Percentiles rank a stretch among this genome's conserved stretches.
Conservation (phyloP, 2,888 invertebrate species). For the Nemoura dubitans region DNA sequence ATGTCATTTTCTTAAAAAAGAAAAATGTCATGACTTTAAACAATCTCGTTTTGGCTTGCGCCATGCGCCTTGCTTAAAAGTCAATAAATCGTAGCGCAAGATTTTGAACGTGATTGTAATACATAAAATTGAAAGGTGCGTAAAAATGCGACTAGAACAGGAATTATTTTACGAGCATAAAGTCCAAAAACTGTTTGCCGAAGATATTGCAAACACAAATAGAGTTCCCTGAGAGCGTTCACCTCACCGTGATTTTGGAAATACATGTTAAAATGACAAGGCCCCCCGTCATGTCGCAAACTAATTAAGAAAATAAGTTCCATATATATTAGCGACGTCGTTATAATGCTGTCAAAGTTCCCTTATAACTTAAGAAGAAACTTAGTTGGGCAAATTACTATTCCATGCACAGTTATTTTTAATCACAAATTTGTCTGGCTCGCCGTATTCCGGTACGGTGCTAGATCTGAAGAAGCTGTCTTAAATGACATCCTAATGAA, state of each 20-base stretch:
- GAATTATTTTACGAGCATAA: too few relatives aligned
- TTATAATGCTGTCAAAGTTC: neutral
- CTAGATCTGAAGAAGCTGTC: neutral
- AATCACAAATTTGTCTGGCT: neutral
- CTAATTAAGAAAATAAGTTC: neutral
- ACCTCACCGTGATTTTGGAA: neutral
- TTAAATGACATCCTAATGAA: conserved; percentile 12
- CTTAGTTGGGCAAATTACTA: neutral
- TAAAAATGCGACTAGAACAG: neutral
- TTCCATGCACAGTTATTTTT: conserved; percentile 12
- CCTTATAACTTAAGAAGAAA: neutral
- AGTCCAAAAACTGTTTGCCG: neutral
- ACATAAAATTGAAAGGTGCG: neutral
- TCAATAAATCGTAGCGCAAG: neutral
- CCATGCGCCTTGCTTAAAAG: neutral
- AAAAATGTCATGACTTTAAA: neutral
- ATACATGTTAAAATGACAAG: neutral
- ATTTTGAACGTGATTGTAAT: neutral
- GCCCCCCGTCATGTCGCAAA: neutral
- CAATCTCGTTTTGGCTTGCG: too few relatives aligned
- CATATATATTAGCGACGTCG: neutral
- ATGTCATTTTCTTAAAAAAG: neutral
- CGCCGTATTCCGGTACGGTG: neutral
- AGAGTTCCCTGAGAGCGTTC: too few relatives aligned
- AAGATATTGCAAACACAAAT: neutral